Evolutionary conservation across 2,888 invertebrate genomes (phyloP).

Genomic region (Pristionchus entomophagus): DNA sequence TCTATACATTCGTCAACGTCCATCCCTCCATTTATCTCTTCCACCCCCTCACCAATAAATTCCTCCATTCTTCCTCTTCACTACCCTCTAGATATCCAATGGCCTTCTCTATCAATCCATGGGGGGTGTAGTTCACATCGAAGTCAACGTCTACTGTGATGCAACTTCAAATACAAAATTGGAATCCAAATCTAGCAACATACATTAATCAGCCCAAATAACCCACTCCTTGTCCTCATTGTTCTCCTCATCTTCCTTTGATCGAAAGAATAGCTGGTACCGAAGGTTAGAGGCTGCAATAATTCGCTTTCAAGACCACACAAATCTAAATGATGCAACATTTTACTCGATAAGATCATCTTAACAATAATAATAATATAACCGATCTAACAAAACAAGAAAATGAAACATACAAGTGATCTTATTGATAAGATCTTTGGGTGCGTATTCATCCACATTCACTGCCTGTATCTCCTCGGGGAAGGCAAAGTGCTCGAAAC

Average conservation of each 20-base stretch:
- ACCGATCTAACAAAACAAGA: too few species aligned
- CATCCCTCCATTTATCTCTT: too few species aligned
- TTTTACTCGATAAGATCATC: too few species aligned
- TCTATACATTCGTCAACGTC: too few species aligned
- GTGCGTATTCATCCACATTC: constrained; percentile 50
- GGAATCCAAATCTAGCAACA: too few species aligned
- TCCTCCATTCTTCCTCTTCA: neutral
- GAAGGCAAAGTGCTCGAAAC: constrained; percentile 72
- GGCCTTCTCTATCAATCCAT: constrained; percentile 39
- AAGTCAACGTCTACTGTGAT: constrained; percentile 50
- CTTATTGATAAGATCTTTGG: constrained; percentile 54
- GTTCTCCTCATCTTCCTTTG: constrained; percentile 49
- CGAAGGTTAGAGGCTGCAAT: constrained; percentile 52
- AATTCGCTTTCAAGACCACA: neutral
- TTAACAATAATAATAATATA: too few species aligned
- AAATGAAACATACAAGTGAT: constrained; percentile 51
- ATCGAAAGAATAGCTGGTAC: constrained; percentile 58
- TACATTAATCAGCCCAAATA: neutral
- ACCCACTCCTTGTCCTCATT: constrained; percentile 4
- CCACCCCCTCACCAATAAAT: neutral
- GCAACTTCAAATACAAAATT: neutral
- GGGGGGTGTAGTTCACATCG: constrained; percentile 51
- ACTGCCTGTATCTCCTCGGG: constrained; percentile 65
- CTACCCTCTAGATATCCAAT: neutral
- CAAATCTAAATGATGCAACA: too few species aligned